Evolutionary conservation across 1,140 invertebrate genomes (phyloP).

Genomic region (Neelides sp.): DNA sequence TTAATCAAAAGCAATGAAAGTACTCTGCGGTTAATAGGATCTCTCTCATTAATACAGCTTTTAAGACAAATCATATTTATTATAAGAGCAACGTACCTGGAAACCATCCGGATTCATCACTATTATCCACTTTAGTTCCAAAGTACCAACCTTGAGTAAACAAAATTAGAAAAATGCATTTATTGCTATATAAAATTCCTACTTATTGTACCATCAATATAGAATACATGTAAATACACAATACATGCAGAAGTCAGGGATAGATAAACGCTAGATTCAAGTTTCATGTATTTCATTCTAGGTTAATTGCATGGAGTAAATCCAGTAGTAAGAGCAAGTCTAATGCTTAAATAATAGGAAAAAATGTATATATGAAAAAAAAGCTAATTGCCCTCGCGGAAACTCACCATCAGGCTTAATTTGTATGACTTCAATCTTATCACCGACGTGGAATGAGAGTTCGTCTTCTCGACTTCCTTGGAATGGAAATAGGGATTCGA

Average conservation of each 20-base stretch:
- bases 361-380: not conserved
- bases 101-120: conserved; percentile 28
- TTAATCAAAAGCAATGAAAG: no score
- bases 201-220: not conserved
- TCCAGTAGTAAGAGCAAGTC: no score
- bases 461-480: conserved; percentile 22
- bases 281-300: no score
- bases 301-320: no score
- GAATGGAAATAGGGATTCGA: conserved; percentile 27
- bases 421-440: conserved; percentile 23
- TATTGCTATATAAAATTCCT: not conserved
- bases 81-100: no score
- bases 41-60: no score
- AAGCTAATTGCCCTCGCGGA: no score
- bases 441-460: conserved; percentile 26
- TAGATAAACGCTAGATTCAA: no score
- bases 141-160: conserved; percentile 27
- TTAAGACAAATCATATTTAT: no score
- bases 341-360: no score
- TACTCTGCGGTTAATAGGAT: no score
- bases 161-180: conserved; percentile 1
- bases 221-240: not conserved
- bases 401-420: conserved; percentile 28
- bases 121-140: conserved; percentile 16
- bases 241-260: not conserved